Evolutionary conservation across 2,888 invertebrate species (phyloP).

Genomic region (Lasioglossum vierecki): DNA sequence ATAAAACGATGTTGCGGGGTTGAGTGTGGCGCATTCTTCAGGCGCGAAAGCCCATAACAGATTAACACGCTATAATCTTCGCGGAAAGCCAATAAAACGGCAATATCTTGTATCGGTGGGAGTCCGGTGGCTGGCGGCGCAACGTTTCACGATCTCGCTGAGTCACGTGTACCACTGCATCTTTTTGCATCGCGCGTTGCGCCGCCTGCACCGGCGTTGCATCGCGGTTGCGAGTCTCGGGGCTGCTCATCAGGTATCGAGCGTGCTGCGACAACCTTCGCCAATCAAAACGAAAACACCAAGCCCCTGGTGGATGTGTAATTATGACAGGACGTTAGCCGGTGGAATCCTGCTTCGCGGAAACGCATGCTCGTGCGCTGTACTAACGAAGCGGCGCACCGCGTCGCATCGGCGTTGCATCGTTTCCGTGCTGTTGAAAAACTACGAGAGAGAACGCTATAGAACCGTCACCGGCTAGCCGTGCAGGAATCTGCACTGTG

Average conservation of each 20-base stretch:
- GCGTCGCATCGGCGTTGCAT: constrained; percentile 18
- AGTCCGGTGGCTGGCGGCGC: constrained; percentile 5
- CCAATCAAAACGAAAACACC: constrained; percentile 60
- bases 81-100: constrained; percentile 33
- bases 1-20: constrained; percentile 1
- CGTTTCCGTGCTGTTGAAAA: constrained; percentile 17
- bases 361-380: constrained; percentile 49
- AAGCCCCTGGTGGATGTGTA: constrained; percentile 44
- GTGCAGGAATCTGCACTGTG: constrained; percentile 32
- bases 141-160: constrained; percentile 31
- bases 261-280: constrained; percentile 35
- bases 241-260: constrained; percentile 6
- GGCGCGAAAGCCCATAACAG: constrained; percentile 22
- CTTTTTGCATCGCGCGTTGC: constrained; percentile 34
- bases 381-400: constrained; percentile 68
- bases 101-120: constrained; percentile 17
- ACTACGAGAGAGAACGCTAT: neutral
- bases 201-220: constrained; percentile 30
- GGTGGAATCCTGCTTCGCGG: constrained; percentile 63
- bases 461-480: neutral
- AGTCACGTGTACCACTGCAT: constrained; percentile 27
- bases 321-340: constrained; percentile 56
- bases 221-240: neutral
- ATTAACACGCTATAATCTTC: constrained; percentile 27
- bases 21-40: constrained; percentile 9